Conservation (phyloP, 2,113 vertebrate species). For the Sinocyclocheilus anophthalmus region DNA sequence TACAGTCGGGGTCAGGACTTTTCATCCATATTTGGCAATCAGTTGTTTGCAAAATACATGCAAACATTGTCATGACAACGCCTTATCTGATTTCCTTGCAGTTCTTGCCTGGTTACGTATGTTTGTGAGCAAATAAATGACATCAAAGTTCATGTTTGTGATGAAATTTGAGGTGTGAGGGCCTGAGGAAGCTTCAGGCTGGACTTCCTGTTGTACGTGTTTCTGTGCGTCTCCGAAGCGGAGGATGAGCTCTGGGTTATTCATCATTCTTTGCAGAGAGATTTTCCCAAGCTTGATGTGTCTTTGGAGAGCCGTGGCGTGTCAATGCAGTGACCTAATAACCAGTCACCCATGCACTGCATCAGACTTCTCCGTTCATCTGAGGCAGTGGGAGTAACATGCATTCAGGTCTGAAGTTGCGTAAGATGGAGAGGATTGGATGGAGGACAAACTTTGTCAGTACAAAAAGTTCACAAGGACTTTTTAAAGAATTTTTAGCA, state of each 20-base stretch:
- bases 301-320: neutral
- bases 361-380: neutral
- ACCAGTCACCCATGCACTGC: neutral
- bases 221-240: neutral
- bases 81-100: neutral
- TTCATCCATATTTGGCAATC: neutral
- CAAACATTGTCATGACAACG: constrained; percentile 32
- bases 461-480: neutral
- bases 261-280: neutral
- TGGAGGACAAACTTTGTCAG: neutral
- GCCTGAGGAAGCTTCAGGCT: neutral
- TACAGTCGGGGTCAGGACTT: neutral
- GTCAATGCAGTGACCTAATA: neutral
- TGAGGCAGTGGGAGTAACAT: neutral
- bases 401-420: neutral
- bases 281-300: neutral
- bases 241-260: neutral
- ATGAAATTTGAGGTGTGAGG: neutral
- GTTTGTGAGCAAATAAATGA: neutral
- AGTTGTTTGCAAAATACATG: neutral
- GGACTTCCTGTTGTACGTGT: neutral
- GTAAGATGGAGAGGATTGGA: neutral
- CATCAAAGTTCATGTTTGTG: neutral
- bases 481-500: neutral
- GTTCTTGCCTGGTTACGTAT: neutral